These are phyloP conservation scores for Sussaba pulchella DNA, from an alignment of 2,888 invertebrate genomes.

Conservation along the genomic window DNA sequence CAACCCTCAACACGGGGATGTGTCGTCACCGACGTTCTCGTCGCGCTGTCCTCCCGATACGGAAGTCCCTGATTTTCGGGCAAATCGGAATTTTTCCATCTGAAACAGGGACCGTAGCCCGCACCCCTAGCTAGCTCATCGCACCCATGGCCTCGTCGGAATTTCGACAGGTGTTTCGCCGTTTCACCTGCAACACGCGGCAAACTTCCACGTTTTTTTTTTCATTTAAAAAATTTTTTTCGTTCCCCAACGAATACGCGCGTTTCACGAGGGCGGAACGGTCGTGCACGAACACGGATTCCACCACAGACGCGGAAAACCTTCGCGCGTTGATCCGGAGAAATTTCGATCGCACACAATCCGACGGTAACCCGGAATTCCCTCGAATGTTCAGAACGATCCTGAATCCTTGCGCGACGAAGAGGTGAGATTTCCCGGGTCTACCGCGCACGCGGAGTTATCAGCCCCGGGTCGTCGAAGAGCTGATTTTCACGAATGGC, in stretches of 20 bases:
- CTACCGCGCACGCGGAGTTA: background rate
- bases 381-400: background rate
- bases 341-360: conserved; percentile 1
- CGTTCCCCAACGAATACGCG: no score
- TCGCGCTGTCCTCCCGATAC: conserved; percentile 77
- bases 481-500: background rate
- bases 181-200: conserved; percentile 7
- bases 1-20: background rate
- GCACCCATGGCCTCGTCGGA: conserved; percentile 13
- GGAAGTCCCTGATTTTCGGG: conserved; percentile 81
- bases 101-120: conserved; percentile 64
- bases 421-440: background rate
- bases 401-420: background rate
- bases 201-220: background rate
- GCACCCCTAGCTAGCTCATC: background rate
- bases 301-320: no score
- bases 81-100: conserved; percentile 79
- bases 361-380: background rate
- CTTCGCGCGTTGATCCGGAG: no score
- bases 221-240: background rate
- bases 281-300: no score
- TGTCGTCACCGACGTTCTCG: conserved; percentile 57
- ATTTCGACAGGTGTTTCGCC: conserved; percentile 29
- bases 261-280: no score
- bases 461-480: background rate